These are phyloP conservation scores for Nymphalis polychloros DNA, from an alignment of 2,888 invertebrate species.

Conservation along the genomic window DNA sequence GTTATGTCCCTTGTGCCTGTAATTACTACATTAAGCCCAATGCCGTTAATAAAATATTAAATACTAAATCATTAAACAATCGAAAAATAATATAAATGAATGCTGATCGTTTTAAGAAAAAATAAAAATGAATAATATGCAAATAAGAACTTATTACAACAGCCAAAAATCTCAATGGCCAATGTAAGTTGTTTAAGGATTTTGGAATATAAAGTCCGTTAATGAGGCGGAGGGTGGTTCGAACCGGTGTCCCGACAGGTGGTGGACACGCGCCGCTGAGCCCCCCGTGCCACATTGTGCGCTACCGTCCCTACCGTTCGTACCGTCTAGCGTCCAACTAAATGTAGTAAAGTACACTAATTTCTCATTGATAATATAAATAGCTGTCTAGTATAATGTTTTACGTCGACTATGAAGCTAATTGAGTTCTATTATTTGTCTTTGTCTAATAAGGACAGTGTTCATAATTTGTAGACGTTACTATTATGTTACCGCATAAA, in stretches of 20 bases:
- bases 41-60: no score
- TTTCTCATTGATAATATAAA: background rate
- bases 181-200: conserved; percentile 52
- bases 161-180: conserved; percentile 21
- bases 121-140: conserved; percentile 12
- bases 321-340: conserved; percentile 16
- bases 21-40: no score
- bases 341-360: conserved; percentile 5
- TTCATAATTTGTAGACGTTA: no score
- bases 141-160: conserved; percentile 24
- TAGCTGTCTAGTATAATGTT: background rate
- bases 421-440: no score
- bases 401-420: background rate
- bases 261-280: conserved; percentile 70
- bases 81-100: no score
- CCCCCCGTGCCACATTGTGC: conserved; percentile 52
- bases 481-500: no score
- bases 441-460: no score
- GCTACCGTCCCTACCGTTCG: conserved; percentile 27
- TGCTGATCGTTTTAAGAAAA: no score
- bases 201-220: conserved; percentile 71
- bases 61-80: no score
- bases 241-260: conserved; percentile 66
- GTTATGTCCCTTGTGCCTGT: no score
- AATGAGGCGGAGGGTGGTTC: conserved; percentile 56